Base-by-base conservation (phyloP, 2,888 invertebrate genomes). In the Unio pictorum region DNA sequence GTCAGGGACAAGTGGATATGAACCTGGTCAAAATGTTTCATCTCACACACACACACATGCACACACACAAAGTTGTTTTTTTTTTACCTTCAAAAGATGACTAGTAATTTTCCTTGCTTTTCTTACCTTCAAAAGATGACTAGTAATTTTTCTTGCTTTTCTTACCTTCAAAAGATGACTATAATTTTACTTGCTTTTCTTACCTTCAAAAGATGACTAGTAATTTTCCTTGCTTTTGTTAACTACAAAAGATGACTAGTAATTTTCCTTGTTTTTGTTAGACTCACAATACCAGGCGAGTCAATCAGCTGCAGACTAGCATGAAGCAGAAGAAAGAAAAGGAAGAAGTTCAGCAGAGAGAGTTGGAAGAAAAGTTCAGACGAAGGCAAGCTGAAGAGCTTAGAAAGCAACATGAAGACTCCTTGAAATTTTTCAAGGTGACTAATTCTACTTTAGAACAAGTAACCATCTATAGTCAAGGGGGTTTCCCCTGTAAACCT, bases 371-470 rank as follows among this genome's bases (percentile, higher is more conserved):
- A 3, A 81, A 86, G 57, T 85, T 84, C 74, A 80, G 83, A 68
- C 81, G 76, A 68, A 73, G 87, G 23, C 74, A 78, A 56, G 77
- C 68, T 30, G 88, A 89, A 59, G 81, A 85, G 64, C 76, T 81
- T 58, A 74, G 82, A 64, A 72, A 80, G 64, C 85, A 88, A 75
- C 87, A 89, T 71, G 88, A 89, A 71, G 89, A 89, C 74, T 84
- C 84, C 4, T 84, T 89, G 61, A 88, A 86, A 71, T 87, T 88
- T 76, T 89, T 89, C 81, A 85, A 86, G 82, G 89, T 88, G 69
- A 61, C 63, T 64, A 55, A 45, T 55, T 55, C 26, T 17, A 20
- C 18, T 28, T 56, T 45, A 45, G 45, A 45, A 45, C 45, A 45
- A 45, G 11, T 45, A 11, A 45, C 45, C 45, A 45, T 45, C 45